phyloP scores from a whole-genome alignment of 2,888 invertebrate species.

The Tachina grossa region DNA sequence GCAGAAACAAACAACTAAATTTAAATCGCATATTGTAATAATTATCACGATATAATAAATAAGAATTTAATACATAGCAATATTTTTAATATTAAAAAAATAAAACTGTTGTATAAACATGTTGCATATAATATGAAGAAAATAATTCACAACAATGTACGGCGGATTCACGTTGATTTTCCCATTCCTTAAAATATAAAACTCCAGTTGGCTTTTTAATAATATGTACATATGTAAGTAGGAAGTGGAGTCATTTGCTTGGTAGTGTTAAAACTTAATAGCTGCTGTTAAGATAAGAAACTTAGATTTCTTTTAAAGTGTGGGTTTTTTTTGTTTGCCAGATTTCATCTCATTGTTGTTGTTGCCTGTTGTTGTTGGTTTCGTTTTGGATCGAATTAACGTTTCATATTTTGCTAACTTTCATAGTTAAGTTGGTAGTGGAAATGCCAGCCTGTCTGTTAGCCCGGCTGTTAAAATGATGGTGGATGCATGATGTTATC shows the following conservation, averaged over 20 bases:
- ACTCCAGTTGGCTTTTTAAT: slow-evolving; percentile 43
- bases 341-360: slow-evolving; percentile 62
- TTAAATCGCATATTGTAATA: background rate
- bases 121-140: slow-evolving; percentile 1
- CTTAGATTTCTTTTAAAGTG: slow-evolving; percentile 62
- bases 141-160: slow-evolving; percentile 14
- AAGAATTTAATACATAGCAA: slow-evolving; percentile 1
- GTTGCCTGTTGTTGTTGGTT: slow-evolving; percentile 23
- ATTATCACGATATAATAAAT: slow-evolving; percentile 13
- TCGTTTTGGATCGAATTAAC: slow-evolving; percentile 51
- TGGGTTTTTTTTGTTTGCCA: slow-evolving; percentile 53
- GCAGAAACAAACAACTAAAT: background rate
- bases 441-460: slow-evolving; percentile 13
- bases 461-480: slow-evolving; percentile 28
- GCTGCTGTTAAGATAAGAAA: slow-evolving; percentile 71
- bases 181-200: slow-evolving; percentile 5
- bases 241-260: slow-evolving; percentile 70
- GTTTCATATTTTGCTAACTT: slow-evolving; percentile 69
- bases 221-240: slow-evolving; percentile 35
- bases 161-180: background rate
- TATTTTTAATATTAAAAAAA: slow-evolving; percentile 18
- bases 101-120: background rate
- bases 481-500: slow-evolving; percentile 65
- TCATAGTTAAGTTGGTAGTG: slow-evolving; percentile 49
- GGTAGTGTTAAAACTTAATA: slow-evolving; percentile 71